Percentiles rank a stretch among this genome's conserved stretches.
phyloP scores from a whole-genome alignment of 2,888 invertebrate species.

The Calameuta idolon region DNA sequence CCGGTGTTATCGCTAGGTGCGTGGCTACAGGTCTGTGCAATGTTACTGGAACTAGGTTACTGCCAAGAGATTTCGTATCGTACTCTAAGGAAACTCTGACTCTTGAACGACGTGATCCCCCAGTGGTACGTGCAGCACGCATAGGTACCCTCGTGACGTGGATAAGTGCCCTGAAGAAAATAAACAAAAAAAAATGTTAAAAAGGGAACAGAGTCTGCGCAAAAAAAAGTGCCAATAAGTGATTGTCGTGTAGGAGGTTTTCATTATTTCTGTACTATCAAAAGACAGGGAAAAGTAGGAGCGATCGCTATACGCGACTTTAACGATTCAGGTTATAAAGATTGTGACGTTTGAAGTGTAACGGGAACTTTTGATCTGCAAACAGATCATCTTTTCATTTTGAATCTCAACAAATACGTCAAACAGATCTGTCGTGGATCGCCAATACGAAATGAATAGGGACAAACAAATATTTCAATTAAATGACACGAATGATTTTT shows the following conservation, averaged over 20 bases:
- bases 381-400: neutral
- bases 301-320: neutral
- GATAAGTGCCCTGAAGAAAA: constrained; percentile 23
- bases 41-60: constrained; percentile 27
- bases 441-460: neutral
- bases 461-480: neutral
- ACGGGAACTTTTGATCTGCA: neutral
- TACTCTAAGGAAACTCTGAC: neutral
- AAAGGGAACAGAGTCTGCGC: neutral
- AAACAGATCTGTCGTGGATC: neutral
- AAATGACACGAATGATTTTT: neutral
- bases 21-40: constrained; percentile 43
- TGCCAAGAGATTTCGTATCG: constrained; percentile 20
- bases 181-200: constrained; percentile 6
- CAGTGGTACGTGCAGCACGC: neutral
- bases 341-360: neutral
- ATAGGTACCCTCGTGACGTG: neutral
- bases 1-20: constrained; percentile 34
- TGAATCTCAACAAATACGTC: neutral
- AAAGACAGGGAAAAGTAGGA: neutral
- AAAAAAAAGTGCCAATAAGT: too few relatives aligned
- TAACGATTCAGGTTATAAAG: neutral
- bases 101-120: neutral
- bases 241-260: neutral
- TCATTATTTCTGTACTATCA: neutral